Conservation (phyloP, 2,797 vertebrate species). For the Macropus fuliginosus region DNA sequence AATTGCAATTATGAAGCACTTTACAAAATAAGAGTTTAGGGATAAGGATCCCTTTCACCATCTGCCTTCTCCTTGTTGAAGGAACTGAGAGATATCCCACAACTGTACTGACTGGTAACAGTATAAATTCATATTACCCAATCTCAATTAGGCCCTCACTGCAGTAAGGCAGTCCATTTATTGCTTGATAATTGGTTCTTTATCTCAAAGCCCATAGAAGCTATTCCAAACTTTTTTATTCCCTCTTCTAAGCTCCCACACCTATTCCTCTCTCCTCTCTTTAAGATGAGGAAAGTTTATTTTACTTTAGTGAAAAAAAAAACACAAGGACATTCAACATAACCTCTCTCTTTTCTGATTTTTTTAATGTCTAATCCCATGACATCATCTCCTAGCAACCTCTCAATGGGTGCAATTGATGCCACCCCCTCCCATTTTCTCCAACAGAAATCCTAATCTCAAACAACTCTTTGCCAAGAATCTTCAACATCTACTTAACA, state of each 20-base stretch:
- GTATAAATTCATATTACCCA: background rate
- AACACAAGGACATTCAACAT: background rate
- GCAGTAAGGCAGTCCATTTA: background rate
- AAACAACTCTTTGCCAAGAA: background rate
- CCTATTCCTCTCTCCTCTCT: background rate
- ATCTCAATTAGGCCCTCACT: background rate
- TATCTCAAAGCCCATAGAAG: background rate
- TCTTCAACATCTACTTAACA: background rate
- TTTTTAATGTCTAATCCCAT: background rate
- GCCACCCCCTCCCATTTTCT: background rate
- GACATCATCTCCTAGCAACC: background rate
- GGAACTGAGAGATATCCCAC: background rate
- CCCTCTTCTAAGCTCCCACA: background rate
- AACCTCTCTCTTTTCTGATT: background rate
- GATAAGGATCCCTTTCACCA: background rate
- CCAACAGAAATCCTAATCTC: background rate
- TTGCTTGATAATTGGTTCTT: background rate
- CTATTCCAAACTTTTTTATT: background rate
- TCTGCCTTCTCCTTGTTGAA: background rate
- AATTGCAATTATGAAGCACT: background rate
- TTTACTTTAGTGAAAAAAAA: background rate
- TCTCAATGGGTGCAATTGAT: background rate
- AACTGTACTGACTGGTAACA: background rate
- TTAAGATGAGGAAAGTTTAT: background rate
- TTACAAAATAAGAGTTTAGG: background rate